A percentile compares a stretch with the other conserved stretches of the same genome.
These are phyloP conservation scores for Molossus molossus DNA, from an alignment of 2,797 vertebrate genomes.

Conservation along the genomic window DNA sequence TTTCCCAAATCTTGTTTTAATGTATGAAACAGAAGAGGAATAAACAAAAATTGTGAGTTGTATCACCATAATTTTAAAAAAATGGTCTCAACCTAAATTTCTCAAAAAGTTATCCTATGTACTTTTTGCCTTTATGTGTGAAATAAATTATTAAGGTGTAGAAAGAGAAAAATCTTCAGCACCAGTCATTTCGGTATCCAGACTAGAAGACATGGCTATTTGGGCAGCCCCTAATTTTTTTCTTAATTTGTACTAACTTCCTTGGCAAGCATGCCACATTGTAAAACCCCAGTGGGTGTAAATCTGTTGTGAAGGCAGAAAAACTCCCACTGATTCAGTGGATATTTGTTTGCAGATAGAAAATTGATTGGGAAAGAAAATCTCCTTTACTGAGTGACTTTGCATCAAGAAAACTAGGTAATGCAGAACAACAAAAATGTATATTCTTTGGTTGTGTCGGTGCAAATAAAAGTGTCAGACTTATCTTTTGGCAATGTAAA, in stretches of 20 bases:
- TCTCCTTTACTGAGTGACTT: slow-evolving; percentile 52
- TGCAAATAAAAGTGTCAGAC: slow-evolving; percentile 81
- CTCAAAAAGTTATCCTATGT: slow-evolving; percentile 29
- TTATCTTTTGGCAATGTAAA: slow-evolving; percentile 77
- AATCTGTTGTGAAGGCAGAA: slow-evolving; percentile 43
- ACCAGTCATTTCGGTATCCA: slow-evolving; percentile 6
- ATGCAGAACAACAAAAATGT: slow-evolving; percentile 60
- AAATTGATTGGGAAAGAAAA: slow-evolving; percentile 70
- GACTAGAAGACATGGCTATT: slow-evolving; percentile 46
- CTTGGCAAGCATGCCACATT: slow-evolving; percentile 34
- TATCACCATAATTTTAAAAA: neutral
- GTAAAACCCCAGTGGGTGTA: slow-evolving; percentile 48
- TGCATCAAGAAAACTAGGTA: slow-evolving; percentile 78
- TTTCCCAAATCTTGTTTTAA: slow-evolving; percentile 46
- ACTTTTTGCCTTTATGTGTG: slow-evolving; percentile 46
- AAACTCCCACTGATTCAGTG: slow-evolving; percentile 54
- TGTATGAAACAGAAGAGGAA: neutral
- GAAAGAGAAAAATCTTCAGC: slow-evolving; percentile 28
- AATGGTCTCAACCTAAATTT: neutral
- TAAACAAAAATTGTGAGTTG: slow-evolving; percentile 53
- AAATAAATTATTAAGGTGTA: slow-evolving; percentile 56
- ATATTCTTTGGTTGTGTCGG: slow-evolving; percentile 56
- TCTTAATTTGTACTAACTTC: slow-evolving; percentile 50
- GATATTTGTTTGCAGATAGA: slow-evolving; percentile 67
- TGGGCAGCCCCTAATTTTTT: neutral